Evolutionary conservation across 2,113 vertebrate species (phyloP), one percentile per base, ranked within the genome.

Genomic region (Entomyzon cyanotis): DNA sequence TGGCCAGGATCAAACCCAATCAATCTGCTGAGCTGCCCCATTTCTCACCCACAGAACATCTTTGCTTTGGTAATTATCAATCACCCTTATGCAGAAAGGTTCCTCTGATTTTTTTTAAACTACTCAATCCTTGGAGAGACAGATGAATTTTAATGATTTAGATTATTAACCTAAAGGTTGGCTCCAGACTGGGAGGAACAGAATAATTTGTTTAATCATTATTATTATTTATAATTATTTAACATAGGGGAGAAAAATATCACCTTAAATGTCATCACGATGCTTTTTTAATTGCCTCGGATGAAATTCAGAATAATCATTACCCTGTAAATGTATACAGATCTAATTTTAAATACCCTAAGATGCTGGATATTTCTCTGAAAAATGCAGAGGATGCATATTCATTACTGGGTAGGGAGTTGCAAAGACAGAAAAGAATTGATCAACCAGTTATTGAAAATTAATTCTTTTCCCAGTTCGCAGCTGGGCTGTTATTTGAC

Each of bases 141-240:
- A 98, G 97, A 98, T 97, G 97, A 98, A 97, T 97, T 97, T 98
- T 98, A 98, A 98, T 97, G 94, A 97, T 97, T 98, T 95, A 89
- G 94, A 96, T 98, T 97, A 98, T 98, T 98, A 98, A 98, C 97
- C 97, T 98, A 98, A 98, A 98, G 98, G 97, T 98, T 98, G 97
- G 97, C 97, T 97, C 93, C 68, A 97, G 96, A 95, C 89, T 87
- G 92, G 95, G 96, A 98, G 97, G 97, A 98, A 98, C 97, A 89
- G 96, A 97, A 95, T 97, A 97, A 98, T 97, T 97, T 97, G 96
- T 97, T 97, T 97, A 98, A 98, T 98, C 97, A 98, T 98, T 98
- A 98, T 97, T 97, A 98, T 98, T 98, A 98, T 98, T 98, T 98
- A 97, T 98, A 98, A 98, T 98, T 98, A 98, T 98, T 98, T 98